Evolutionary conservation across 2,888 invertebrate species (phyloP), one percentile per base, ranked within the genome.

Genomic region (Endotricha flammealis): DNA sequence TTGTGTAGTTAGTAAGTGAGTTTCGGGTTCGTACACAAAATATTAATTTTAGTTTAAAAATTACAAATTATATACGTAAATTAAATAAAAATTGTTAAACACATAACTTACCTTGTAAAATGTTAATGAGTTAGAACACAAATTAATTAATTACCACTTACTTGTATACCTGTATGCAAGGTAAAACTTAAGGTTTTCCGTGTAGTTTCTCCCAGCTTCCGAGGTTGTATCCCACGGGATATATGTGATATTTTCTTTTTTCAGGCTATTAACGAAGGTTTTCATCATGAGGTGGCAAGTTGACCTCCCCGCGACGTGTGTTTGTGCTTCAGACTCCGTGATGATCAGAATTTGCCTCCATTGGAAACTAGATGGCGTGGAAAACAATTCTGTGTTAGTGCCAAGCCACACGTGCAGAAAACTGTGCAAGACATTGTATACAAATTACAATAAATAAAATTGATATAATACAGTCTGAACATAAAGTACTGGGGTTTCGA

Each of bases 241-340:
- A 55, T 82, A 87, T 9, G 77, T 67, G 2, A 85, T 76, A 6
- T 81, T 77, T 54, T 83, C 82, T 31, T 68, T 64, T 57, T 87
- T 87, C 54, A 88, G 51, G 42, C 64, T 85, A 55, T 92, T 90
- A 4, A 92, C 91, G 57, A 95, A 77, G 0, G 92, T 90, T 48
- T 91, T 90, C 89, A 92, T 91, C 80, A 92, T 90, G 41, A 95
- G 88, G 44, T 91, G 90, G 60, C 95, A 95, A 13, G 93, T 91
- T 14, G 90, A 89, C 32, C 88, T 89, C 1, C 93, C 93, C 12
- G 90, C 91, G 3, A 93, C 86, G 56, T 91, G 88, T 11, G 88
- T 73, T 60, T 92, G 91, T 0, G 91, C 92, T 42, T 91, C 87
- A 12, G 90, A 91, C 56, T 94, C 91, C 66, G 92, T 94, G 67